Evolutionary conservation across 2,797 vertebrate genomes (phyloP), one percentile per base, ranked within the genome.

Genomic region (Hypotaenidia okinawae): DNA sequence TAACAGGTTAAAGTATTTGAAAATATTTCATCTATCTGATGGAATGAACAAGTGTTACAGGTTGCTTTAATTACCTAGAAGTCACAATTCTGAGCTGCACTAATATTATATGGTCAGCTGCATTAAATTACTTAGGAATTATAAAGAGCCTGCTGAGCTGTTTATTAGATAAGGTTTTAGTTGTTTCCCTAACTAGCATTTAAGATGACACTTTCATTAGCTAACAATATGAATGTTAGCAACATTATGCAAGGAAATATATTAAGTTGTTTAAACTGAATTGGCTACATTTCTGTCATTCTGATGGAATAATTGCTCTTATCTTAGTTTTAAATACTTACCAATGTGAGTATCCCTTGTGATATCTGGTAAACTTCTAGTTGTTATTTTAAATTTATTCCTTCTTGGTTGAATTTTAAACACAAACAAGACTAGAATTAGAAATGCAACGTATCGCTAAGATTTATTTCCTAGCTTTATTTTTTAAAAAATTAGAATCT

Each of bases 151-250:
- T 59, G 86, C 57, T 90, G 19, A 93, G 57, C 28, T 83, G 10
- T 47, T 90, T 86, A 85, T 55, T 90, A 67, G 22, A 92, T 94
- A 84, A 88, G 30, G 30, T 81, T 97, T 95, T 81, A 93, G 87
- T 93, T 95, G 51, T 93, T 92, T 89, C 82, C 77, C 25, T 89
- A 89, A 93, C 4, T 4, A 75, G 8, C 75, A 81, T 94, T 93
- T 94, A 72, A 86, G 55, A 57, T 90, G 66, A 91, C 28, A 93
- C 43, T 87, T 97, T 92, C 93, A 89, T 93, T 95, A 75, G 41
- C 13, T 89, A 83, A 93, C 82, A 64, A 80, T 83, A 49, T 10
- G 13, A 94, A 87, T 15, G 17, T 24, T 88, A 91, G 86, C 86
- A n/a, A 16, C 22, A 91, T 84, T 95, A 59, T 47, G 7, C 16